These are phyloP conservation scores for Trichacis sp. DNA, from an alignment of 2,888 invertebrate genomes.

Conservation along the genomic window DNA sequence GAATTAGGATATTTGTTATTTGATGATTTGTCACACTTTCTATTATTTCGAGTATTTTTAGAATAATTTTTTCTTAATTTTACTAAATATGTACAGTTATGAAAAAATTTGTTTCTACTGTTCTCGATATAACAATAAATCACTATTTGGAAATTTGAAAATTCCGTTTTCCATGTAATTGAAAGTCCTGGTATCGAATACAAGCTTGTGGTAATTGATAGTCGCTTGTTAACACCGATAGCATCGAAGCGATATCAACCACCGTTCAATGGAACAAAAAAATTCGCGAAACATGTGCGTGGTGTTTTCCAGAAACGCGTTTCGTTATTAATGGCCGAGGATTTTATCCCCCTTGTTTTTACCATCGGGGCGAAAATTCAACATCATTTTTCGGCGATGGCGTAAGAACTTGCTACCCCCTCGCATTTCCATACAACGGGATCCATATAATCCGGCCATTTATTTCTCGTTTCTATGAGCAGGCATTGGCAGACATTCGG, in stretches of 20 bases:
- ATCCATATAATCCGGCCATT: background rate
- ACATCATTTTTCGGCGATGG: too few species aligned
- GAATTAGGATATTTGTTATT: too few species aligned
- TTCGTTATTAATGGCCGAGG: background rate
- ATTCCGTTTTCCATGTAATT: too few species aligned
- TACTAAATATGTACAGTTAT: too few species aligned
- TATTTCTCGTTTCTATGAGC: too few species aligned
- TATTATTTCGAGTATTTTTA: too few species aligned
- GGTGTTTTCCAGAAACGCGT: background rate
- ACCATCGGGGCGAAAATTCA: background rate
- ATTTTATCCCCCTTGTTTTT: background rate
- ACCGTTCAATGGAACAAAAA: background rate
- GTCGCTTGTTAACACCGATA: background rate
- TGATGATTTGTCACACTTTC: too few species aligned
- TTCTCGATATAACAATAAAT: too few species aligned
- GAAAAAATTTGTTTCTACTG: too few species aligned
- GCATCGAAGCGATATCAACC: background rate
- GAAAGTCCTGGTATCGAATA: too few species aligned
- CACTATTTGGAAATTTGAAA: conserved; percentile 2
- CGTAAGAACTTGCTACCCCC: background rate
- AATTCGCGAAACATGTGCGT: background rate
- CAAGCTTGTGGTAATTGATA: background rate
- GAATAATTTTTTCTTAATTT: too few species aligned
- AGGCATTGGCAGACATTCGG: too few species aligned
- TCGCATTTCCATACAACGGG: background rate